Evolutionary conservation across 2,113 vertebrate genomes (phyloP), one percentile per base, ranked within the genome.

Genomic region (Petrocephalus microphthalmus): DNA sequence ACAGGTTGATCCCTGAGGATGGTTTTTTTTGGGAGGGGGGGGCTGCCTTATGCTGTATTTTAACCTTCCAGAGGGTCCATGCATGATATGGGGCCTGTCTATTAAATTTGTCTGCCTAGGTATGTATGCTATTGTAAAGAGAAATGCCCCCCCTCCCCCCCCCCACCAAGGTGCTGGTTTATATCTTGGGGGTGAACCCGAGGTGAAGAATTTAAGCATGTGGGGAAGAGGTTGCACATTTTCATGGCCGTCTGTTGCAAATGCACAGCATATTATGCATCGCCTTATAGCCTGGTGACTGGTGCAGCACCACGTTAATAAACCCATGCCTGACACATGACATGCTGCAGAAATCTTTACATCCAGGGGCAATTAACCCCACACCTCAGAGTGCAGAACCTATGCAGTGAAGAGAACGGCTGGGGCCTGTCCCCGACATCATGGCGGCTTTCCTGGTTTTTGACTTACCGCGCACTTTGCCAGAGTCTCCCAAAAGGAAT

Each of bases 21-120:
- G 1, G 1, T 42, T 42, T 42, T 42, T 42, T 42, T 42, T 42
- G 42, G 42, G 42, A 3, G 42, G 42, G 42, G 42, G 42, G 42
- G 42, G 7, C 52, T 15, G 1, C 13, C 7, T 5, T 53, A 10
- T 74, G 13, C 33, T 8, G 10, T 37, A 19, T 37, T 74, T 74
- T 19, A 74, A 1, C 13, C 33, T 64, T 74, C 67, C 67, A 74
- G 67, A 17, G 67, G 25, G 67, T 74, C 67, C 11, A 37, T 17
- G 67, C 67, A 17, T 33, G 33, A 74, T 19, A 74, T 5, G 96
- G 87, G 95, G 94, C 96, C 96, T 96, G 97, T 94, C 97, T 97
- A 94, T 89, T 93, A 92, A 94, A 90, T 90, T 85, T 84, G 88
- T 2, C 0, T 71, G 81, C 90, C 89, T 89, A 90, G 47, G 74